Evolutionary conservation across 2,797 vertebrate genomes (phyloP).

Genomic region (Enteromius argenteus): DNA sequence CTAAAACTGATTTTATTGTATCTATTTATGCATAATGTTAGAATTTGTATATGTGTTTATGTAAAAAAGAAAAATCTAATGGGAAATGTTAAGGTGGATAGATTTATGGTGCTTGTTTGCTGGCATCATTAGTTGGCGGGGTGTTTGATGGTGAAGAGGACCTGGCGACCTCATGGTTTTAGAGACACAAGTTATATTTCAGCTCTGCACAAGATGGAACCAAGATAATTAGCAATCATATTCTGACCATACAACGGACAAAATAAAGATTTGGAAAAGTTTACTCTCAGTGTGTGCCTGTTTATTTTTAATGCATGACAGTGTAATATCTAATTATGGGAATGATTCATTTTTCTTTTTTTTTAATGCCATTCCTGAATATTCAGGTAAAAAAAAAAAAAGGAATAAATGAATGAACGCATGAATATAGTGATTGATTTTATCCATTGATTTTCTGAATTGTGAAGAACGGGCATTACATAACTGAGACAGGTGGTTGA

Average conservation of each 20-base stretch:
- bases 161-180: conserved; percentile 73
- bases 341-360: neutral
- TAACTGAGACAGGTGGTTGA: neutral
- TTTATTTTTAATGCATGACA: neutral
- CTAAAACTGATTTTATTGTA: conserved; percentile 26
- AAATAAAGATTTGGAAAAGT: conserved; percentile 9
- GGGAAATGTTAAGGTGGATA: conserved; percentile 34
- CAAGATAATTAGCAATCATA: conserved; percentile 50
- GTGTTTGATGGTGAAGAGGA: conserved; percentile 80
- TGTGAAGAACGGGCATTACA: neutral
- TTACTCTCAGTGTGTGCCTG: neutral
- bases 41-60: neutral
- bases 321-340: neutral
- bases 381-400: neutral
- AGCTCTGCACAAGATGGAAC: conserved; percentile 46
- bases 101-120: conserved; percentile 87
- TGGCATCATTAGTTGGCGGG: conserved; percentile 89
- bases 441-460: neutral
- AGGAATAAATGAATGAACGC: neutral
- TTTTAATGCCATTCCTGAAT: neutral
- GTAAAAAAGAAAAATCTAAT: neutral
- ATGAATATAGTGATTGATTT: neutral
- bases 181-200: conserved; percentile 74
- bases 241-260: conserved; percentile 25
- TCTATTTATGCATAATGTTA: neutral